These are phyloP conservation scores for Hemicordylus capensis DNA, from an alignment of 2,113 vertebrate species.

Conservation along the genomic window DNA sequence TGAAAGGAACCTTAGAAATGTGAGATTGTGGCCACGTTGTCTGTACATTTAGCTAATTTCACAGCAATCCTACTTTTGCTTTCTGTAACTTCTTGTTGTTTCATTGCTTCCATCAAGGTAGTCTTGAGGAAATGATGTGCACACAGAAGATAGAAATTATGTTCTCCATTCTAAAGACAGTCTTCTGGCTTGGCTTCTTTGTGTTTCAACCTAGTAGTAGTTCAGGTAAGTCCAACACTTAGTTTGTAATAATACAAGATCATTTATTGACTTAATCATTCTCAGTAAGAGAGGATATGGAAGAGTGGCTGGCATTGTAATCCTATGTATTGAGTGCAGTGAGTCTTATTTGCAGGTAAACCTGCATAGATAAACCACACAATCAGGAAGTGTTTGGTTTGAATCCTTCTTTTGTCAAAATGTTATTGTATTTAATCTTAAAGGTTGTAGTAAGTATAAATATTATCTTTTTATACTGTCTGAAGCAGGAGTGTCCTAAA, in stretches of 20 bases:
- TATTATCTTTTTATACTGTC: no score
- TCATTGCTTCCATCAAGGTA: not conserved
- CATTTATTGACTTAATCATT: not conserved
- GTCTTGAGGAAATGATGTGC: not conserved
- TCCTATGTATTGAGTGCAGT: not conserved
- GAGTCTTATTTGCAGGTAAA: not conserved
- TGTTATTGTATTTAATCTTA: no score
- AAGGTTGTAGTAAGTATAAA: no score
- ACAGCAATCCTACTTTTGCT: not conserved
- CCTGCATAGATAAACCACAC: not conserved
- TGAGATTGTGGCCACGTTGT: not conserved
- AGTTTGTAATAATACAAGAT: not conserved
- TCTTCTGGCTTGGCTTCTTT: constrained; percentile 20
- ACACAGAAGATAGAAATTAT: not conserved
- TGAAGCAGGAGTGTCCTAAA: no score
- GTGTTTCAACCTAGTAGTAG: not conserved
- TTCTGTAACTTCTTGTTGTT: not conserved
- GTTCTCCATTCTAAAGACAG: not conserved
- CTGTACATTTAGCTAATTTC: not conserved
- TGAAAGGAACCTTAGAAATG: not conserved
- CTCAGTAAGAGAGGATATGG: not conserved
- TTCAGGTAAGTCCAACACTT: constrained; percentile 13
- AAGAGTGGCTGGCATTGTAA: not conserved
- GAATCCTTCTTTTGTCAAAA: no score
- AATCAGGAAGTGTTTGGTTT: not conserved